Conservation (phyloP, 2,797 vertebrate species). For the Darevskia nairensis region DNA sequence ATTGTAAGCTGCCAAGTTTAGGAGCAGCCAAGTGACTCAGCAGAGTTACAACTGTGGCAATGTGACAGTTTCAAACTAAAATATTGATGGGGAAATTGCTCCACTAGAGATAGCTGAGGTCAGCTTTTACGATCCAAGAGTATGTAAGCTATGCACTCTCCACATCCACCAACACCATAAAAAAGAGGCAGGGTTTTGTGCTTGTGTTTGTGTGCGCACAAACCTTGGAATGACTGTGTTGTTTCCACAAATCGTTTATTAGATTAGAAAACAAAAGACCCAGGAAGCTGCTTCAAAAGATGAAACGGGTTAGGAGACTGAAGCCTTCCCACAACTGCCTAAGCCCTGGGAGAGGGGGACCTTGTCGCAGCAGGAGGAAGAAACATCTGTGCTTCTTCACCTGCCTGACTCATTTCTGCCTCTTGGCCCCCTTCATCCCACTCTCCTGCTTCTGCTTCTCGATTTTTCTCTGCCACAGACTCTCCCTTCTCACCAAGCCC, state of each 20-base stretch:
- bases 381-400: too few species aligned
- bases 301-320: background rate
- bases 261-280: background rate
- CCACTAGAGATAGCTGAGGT: background rate
- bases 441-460: too few species aligned
- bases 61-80: background rate
- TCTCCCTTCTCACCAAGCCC: too few species aligned
- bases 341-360: too few species aligned
- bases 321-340: too few species aligned
- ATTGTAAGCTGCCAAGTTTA: background rate
- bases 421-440: too few species aligned
- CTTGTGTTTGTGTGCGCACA: background rate
- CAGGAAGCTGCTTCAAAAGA: background rate
- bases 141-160: background rate
- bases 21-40: conserved; percentile 3
- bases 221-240: too few species aligned
- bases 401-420: too few species aligned
- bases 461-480: too few species aligned
- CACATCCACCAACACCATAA: background rate
- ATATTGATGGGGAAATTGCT: background rate
- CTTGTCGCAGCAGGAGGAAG: too few species aligned
- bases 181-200: background rate
- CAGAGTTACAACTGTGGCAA: background rate
- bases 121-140: background rate
- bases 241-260: background rate